Conservation (phyloP, 2,113 vertebrate genomes). For the Speoplatyrhinus poulsoni region DNA sequence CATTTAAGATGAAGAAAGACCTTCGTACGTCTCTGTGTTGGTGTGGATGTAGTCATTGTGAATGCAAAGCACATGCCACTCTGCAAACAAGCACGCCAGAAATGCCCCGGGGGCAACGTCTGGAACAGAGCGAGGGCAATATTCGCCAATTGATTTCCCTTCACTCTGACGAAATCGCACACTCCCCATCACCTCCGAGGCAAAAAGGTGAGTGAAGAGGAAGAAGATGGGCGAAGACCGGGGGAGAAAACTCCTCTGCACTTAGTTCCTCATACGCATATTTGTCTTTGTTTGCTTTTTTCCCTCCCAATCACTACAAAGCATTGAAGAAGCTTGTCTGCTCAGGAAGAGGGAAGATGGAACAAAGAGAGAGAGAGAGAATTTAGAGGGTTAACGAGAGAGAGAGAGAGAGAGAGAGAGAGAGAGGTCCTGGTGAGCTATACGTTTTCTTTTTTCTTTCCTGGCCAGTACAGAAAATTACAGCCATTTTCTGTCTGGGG, state of each 20-base stretch:
- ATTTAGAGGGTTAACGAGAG: too few relatives aligned
- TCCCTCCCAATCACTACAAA: background rate
- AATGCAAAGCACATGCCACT: background rate
- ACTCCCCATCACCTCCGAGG: background rate
- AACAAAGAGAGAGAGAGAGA: too few relatives aligned
- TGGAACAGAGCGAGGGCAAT: background rate
- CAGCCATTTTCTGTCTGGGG: slow-evolving; percentile 14
- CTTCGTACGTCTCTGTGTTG: background rate
- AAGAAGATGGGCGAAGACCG: background rate
- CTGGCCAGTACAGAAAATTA: slow-evolving; percentile 10
- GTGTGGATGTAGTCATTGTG: background rate
- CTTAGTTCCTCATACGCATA: background rate
- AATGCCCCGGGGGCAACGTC: background rate
- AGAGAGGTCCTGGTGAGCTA: background rate
- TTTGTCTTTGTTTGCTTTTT: too few relatives aligned
- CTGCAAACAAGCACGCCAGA: background rate
- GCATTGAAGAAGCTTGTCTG: background rate
- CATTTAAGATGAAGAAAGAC: too few relatives aligned
- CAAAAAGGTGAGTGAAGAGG: background rate
- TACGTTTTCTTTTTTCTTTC: background rate
- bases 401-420: background rate
- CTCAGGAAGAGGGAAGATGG: background rate
- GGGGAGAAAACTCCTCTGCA: background rate
- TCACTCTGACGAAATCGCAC: background rate
- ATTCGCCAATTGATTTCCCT: slow-evolving; percentile 1